phyloP scores from a whole-genome alignment of 2,888 invertebrate genomes.

The Ypsolopha scabrella region DNA sequence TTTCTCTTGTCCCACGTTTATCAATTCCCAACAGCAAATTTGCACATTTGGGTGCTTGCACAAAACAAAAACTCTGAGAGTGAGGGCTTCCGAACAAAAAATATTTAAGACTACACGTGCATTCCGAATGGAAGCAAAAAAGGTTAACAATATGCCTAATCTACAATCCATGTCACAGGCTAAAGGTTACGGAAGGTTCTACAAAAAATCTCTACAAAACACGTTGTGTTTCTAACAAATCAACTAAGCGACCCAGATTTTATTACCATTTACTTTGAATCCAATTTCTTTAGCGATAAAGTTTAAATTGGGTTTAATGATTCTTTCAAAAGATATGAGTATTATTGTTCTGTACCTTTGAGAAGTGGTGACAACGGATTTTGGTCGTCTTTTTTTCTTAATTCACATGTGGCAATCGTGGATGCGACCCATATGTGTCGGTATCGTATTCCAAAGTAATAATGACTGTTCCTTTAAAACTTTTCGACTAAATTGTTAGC shows the following conservation, averaged over 20 bases:
- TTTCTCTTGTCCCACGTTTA: background rate
- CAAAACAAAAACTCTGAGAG: conserved; percentile 41
- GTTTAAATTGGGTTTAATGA: conserved; percentile 25
- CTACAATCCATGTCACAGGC: conserved; percentile 69
- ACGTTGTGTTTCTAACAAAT: conserved; percentile 43
- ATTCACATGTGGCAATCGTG: conserved; percentile 69
- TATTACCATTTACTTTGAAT: conserved; percentile 22
- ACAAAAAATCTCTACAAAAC: conserved; percentile 59
- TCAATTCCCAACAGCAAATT: conserved; percentile 16
- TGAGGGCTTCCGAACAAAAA: conserved; percentile 33
- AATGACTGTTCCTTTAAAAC: conserved; percentile 60
- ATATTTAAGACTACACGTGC: conserved; percentile 47
- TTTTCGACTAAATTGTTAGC: conserved; percentile 15
- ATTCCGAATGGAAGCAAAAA: conserved; percentile 55
- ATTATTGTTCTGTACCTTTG: conserved; percentile 63
- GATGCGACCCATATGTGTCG: conserved; percentile 67
- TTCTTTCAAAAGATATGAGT: conserved; percentile 27
- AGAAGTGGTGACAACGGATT: conserved; percentile 66
- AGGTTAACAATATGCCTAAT: conserved; percentile 69
- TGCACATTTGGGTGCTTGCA: conserved; percentile 52
- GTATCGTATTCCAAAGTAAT: conserved; percentile 63
- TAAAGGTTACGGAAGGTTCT: conserved; percentile 67
- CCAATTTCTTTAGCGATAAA: conserved; percentile 23
- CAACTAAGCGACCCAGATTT: conserved; percentile 27
- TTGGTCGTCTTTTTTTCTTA: conserved; percentile 53